phyloP scores from a whole-genome alignment of 2,888 invertebrate species.

The Leptarthrus brevirostris region DNA sequence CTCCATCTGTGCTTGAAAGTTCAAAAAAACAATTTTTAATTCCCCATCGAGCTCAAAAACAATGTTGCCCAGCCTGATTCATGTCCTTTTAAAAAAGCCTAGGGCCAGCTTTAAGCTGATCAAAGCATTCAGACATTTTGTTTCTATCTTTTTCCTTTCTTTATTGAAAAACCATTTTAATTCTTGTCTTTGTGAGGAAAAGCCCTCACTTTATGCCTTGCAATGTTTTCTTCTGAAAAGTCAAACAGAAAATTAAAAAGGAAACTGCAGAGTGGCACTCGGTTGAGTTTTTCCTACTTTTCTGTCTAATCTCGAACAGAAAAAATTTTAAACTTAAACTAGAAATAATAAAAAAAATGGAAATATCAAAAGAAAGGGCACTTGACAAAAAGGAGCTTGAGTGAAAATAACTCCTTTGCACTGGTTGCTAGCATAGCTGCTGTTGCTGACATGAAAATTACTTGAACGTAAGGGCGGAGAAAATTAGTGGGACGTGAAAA shows the following conservation, averaged over 20 bases:
- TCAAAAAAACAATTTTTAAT: too few relatives aligned
- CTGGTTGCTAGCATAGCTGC: background rate
- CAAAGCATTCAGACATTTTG: too few relatives aligned
- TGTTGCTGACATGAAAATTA: constrained; percentile 33
- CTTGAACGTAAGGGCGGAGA: background rate
- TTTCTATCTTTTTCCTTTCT: too few relatives aligned
- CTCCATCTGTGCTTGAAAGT: too few relatives aligned
- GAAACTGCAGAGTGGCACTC: constrained; percentile 17
- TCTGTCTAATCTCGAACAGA: constrained; percentile 21
- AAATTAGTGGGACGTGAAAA: constrained; percentile 32
- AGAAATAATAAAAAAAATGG: background rate
- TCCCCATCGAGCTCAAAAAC: too few relatives aligned
- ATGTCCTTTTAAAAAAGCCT: too few relatives aligned
- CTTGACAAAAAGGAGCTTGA: constrained; percentile 27
- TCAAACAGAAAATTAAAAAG: background rate
- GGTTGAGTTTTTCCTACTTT: constrained; percentile 11
- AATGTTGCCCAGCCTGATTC: too few relatives aligned
- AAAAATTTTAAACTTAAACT: constrained; percentile 11
- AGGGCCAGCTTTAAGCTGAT: too few relatives aligned
- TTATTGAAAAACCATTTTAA: too few relatives aligned
- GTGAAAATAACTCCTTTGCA: constrained; percentile 22
- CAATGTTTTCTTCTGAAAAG: constrained; percentile 2
- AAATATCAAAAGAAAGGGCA: constrained; percentile 18
- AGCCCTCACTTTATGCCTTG: background rate
- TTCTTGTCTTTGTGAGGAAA: too few relatives aligned